A percentile compares a stretch with the other conserved stretches of the same genome.
Conservation (phyloP, 1,140 invertebrate species). For the Augochlora pura region DNA sequence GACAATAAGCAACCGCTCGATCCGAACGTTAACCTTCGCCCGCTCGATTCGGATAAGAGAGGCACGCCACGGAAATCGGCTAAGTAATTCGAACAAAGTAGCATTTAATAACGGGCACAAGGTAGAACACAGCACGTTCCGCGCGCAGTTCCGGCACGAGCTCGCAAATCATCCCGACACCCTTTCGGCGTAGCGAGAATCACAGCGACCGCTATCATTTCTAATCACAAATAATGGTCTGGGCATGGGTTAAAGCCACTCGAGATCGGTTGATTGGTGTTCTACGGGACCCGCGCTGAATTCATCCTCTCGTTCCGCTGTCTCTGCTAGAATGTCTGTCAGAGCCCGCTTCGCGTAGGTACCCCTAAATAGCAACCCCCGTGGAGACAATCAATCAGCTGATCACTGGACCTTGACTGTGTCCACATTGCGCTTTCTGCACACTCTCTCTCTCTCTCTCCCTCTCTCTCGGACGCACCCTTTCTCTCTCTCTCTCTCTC, state of each 20-base stretch:
- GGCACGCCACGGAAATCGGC: neutral
- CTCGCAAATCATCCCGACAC: neutral
- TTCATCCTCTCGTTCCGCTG: slow-evolving; percentile 43
- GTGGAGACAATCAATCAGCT: slow-evolving; percentile 79
- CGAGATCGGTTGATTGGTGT: slow-evolving; percentile 17
- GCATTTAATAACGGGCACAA: neutral
- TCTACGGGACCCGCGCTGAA: slow-evolving; percentile 17
- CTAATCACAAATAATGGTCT: slow-evolving; percentile 1
- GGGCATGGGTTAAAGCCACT: neutral
- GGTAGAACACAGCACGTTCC: too few relatives aligned
- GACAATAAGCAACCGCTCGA: too few relatives aligned
- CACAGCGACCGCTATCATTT: neutral
- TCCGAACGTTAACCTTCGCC: too few relatives aligned
- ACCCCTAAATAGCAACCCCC: slow-evolving; percentile 77
- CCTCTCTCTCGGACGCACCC: too few relatives aligned
- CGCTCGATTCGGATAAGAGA: too few relatives aligned
- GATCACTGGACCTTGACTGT: slow-evolving; percentile 79
- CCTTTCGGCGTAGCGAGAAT: neutral
- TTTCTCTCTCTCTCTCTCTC: neutral
- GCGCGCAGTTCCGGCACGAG: neutral
- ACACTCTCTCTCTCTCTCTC: neutral
- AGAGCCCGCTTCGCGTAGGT: slow-evolving; percentile 74
- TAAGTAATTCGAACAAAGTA: neutral
- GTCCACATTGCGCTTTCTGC: slow-evolving; percentile 78
- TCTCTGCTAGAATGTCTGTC: slow-evolving; percentile 55